Evolutionary conservation across 2,797 vertebrate species (phyloP), one percentile per base, ranked within the genome.

Genomic region (Percopsis omiscomaycus): DNA sequence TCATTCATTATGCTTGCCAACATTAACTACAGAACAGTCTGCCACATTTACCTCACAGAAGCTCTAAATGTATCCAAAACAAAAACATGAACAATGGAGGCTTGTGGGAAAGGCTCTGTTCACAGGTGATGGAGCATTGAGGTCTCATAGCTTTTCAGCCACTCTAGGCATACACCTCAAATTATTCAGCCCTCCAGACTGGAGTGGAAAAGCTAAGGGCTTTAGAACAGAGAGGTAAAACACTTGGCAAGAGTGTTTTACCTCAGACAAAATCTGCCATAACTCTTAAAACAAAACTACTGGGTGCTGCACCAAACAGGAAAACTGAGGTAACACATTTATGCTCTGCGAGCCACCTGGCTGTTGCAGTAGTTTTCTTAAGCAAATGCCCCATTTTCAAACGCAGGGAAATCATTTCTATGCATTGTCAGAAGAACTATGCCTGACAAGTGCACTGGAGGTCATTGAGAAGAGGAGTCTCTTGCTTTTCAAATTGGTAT

Each of bases 111-210:
- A 55, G 62, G 63, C 60, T 68, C 52, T 58, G 66, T 78, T 82
- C 69, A 61, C 70, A 83, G 75, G 73, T 76, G 68, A 81, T 46
- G 58, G 52, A 42, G 69, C 68, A 61, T 30, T 30, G 29, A 53
- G 69, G 51, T 51, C 60, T 77, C 69, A 69, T 67, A 61, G 75
- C 52, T 61, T 53, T 73, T 72, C 63, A 74, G 68, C 62, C 52
- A 60, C 61, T 55, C 50, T 2, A 54, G 29, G 30, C 58, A 44
- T 54, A 78, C 66, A 80, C 75, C 79, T 83, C 69, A 74, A 85
- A 83, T 84, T 80, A 78, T 61, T 37, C 30, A 61, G n/a, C 61
- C 69, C 59, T 66, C 72, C 29, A 59, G 55, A 62, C 68, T 50
- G n/a, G 37, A 50, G 66, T 14, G 48, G 61, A 14, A 45, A 45